phyloP scores from a whole-genome alignment of 2,888 invertebrate species.

The Seira ritae region DNA sequence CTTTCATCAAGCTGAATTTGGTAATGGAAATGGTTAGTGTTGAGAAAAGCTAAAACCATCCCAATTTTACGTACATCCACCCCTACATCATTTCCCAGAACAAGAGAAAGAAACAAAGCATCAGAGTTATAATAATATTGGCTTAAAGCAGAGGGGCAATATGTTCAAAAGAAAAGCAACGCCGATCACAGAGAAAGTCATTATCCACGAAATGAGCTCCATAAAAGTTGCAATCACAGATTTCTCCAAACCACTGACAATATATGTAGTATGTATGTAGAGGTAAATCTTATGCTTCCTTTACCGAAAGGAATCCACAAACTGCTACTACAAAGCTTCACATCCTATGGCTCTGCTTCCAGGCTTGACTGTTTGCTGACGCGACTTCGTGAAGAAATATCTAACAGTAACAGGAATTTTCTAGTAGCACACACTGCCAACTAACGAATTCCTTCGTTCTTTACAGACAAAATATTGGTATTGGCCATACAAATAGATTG shows the following conservation, averaged over 20 bases:
- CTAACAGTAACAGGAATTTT: too few species aligned
- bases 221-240: conserved; percentile 27
- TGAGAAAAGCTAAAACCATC: not conserved
- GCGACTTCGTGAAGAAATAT: too few species aligned
- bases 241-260: not conserved
- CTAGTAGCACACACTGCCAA: too few species aligned
- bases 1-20: not conserved
- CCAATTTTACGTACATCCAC: not conserved
- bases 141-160: not conserved
- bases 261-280: too few species aligned
- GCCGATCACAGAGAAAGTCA: conserved; percentile 4
- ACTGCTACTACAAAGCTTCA: too few species aligned
- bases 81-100: not conserved
- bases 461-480: too few species aligned
- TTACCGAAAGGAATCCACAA: too few species aligned
- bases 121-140: not conserved
- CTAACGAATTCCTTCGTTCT: too few species aligned
- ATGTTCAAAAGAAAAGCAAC: not conserved
- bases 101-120: not conserved
- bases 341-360: too few species aligned
- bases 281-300: too few species aligned
- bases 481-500: too few species aligned
- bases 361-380: too few species aligned
- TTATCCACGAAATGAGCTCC: conserved; percentile 33
- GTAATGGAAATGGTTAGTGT: not conserved